phyloP scores from a whole-genome alignment of 2,888 invertebrate genomes.

The Drosophila neutralis region DNA sequence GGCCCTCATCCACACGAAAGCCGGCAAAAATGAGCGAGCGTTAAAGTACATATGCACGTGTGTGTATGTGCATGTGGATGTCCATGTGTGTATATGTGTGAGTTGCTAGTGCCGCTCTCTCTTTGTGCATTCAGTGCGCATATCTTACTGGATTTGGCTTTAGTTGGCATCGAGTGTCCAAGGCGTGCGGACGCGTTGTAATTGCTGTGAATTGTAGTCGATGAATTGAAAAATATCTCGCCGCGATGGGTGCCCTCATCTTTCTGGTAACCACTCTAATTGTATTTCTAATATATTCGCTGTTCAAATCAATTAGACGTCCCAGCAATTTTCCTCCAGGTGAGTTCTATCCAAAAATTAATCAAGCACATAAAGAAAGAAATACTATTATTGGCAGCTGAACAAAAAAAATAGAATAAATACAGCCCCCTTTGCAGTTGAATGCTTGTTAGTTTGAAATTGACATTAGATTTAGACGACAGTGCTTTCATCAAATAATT shows the following conservation, averaged over 20 bases:
- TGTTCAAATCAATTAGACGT: conserved; percentile 69
- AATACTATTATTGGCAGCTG: neutral
- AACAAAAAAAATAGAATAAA: neutral
- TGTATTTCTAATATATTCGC: conserved; percentile 64
- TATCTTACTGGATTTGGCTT: conserved; percentile 46
- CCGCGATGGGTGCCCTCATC: conserved; percentile 72
- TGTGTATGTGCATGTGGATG: neutral
- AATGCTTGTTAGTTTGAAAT: neutral
- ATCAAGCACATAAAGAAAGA: neutral
- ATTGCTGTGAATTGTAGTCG: neutral
- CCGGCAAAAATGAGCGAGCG: conserved; percentile 31
- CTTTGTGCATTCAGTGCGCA: conserved; percentile 9
- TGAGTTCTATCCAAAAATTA: conserved; percentile 43
- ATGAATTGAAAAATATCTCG: neutral
- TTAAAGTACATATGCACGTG: neutral
- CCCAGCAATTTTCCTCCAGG: conserved; percentile 83
- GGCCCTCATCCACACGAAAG: conserved; percentile 52
- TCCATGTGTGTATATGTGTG: neutral
- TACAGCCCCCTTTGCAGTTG: neutral
- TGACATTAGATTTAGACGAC: conserved; percentile 9
- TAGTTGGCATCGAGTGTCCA: conserved; percentile 56
- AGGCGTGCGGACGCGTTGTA: conserved; percentile 41
- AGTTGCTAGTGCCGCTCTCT: conserved; percentile 5
- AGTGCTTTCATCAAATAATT: conserved; percentile 32
- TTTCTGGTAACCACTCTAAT: conserved; percentile 64